phyloP scores from a whole-genome alignment of 2,797 vertebrate species.

The Hoplostethus atlanticus region DNA sequence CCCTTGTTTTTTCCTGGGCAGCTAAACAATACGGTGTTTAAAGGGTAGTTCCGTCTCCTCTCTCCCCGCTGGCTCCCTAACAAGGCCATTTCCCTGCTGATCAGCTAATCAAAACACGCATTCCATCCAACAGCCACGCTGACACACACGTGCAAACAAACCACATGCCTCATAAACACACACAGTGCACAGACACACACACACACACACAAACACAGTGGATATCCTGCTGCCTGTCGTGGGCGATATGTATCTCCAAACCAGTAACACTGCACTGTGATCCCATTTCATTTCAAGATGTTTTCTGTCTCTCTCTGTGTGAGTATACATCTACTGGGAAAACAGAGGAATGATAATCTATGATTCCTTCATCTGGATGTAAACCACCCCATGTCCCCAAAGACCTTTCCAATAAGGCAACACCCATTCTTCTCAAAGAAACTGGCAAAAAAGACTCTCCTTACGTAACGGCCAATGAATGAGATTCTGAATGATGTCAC shows the following conservation, averaged over 20 bases:
- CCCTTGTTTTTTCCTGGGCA: slow-evolving; percentile 10
- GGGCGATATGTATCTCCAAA: background rate
- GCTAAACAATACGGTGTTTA: slow-evolving; percentile 10
- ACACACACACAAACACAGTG: background rate
- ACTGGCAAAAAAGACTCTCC: slow-evolving; percentile 2
- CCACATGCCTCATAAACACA: background rate
- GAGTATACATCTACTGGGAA: background rate
- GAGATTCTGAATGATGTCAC: slow-evolving; percentile 15
- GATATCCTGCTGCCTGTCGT: slow-evolving; percentile 18
- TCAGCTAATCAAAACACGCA: slow-evolving; percentile 8
- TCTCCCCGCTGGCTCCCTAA: background rate
- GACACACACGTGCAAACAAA: background rate
- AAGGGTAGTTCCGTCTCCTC: slow-evolving; percentile 8
- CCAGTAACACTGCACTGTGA: background rate
- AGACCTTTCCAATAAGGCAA: background rate
- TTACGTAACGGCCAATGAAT: background rate
- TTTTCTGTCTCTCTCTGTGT: too few relatives aligned
- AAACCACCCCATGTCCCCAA: background rate
- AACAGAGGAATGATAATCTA: background rate
- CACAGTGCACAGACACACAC: slow-evolving; percentile 9
- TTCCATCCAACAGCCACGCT: background rate
- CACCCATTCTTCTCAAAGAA: slow-evolving; percentile 1
- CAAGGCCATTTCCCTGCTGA: background rate
- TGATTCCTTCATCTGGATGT: background rate
- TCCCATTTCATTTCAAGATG: too few relatives aligned